A percentile compares a stretch with the other conserved stretches of the same genome.
Conservation (phyloP, 1,140 invertebrate genomes). For the Pseudomyrmex dendroicus region DNA sequence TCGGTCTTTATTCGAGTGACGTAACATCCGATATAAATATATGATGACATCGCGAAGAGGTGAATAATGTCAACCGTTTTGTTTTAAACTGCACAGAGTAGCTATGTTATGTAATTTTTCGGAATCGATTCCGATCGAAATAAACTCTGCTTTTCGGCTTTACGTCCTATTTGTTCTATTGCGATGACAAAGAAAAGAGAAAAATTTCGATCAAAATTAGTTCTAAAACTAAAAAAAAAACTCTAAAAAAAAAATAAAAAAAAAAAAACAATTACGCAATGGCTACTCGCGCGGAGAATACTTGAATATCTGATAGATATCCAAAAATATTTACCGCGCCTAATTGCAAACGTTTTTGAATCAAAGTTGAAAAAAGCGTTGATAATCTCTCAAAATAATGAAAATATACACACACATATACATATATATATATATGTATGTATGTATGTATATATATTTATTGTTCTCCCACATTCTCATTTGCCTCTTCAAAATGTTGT, state of each 20-base stretch:
- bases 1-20: constrained; percentile 43
- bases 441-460: background rate
- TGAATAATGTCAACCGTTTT: background rate
- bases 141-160: too few relatives aligned
- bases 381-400: background rate
- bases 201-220: too few relatives aligned
- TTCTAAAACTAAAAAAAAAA: background rate
- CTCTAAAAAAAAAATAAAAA: too few relatives aligned
- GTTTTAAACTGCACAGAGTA: too few relatives aligned
- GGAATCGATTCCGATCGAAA: too few relatives aligned
- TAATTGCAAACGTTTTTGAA: background rate
- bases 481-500: background rate
- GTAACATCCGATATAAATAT: background rate
- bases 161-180: too few relatives aligned
- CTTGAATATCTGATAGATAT: background rate
- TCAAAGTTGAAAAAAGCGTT: background rate
- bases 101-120: too few relatives aligned
- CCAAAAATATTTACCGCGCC: background rate
- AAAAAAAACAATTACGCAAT: background rate
- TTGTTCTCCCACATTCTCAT: background rate
- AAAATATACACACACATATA: background rate
- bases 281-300: background rate
- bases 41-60: background rate
- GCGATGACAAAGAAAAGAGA: background rate
- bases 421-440: too few relatives aligned